A percentile compares a stretch with the other conserved stretches of the same genome.
phyloP scores from a whole-genome alignment of 2,797 vertebrate species.

The Takifugu rubripes region DNA sequence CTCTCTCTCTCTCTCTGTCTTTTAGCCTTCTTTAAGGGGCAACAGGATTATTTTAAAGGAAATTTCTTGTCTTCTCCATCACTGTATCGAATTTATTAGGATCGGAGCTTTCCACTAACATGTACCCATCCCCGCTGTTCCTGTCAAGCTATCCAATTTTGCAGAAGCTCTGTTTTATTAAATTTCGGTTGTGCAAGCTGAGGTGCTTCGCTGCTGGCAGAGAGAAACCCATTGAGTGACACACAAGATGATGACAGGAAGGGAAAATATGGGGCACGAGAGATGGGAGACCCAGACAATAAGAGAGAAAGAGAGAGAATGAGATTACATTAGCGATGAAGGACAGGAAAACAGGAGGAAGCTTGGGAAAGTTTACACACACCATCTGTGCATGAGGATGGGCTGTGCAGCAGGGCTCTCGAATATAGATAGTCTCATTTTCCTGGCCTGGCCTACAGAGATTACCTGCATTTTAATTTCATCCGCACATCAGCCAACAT shows the following conservation, averaged over 20 bases:
- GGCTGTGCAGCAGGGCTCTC: conserved; percentile 44
- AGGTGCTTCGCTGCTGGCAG: conserved; percentile 29
- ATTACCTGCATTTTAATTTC: conserved; percentile 20
- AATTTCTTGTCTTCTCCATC: too few species aligned
- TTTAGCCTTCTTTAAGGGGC: too few species aligned
- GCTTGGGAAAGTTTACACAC: conserved; percentile 47
- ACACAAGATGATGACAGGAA: conserved; percentile 40
- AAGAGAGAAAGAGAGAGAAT: conserved; percentile 16
- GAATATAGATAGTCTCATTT: conserved; percentile 69
- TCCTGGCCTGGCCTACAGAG: conserved; percentile 19
- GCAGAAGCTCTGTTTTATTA: conserved; percentile 36
- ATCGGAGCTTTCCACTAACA: conserved; percentile 29
- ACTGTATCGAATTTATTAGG: conserved; percentile 19
- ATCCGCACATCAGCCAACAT: conserved; percentile 41
- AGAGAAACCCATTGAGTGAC: conserved; percentile 46
- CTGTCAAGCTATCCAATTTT: conserved; percentile 24
- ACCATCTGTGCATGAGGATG: conserved; percentile 62
- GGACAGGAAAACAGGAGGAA: conserved; percentile 22
- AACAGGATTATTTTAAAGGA: too few species aligned
- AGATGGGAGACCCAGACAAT: conserved; percentile 23
- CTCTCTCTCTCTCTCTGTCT: too few species aligned
- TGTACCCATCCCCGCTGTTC: conserved; percentile 28
- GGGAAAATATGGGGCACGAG: conserved; percentile 44
- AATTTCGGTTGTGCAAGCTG: conserved; percentile 22
- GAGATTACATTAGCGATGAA: too few species aligned